Percentiles rank a stretch among this genome's conserved stretches.
Conservation (phyloP, 2,113 vertebrate species). For the Menura novaehollandiae region DNA sequence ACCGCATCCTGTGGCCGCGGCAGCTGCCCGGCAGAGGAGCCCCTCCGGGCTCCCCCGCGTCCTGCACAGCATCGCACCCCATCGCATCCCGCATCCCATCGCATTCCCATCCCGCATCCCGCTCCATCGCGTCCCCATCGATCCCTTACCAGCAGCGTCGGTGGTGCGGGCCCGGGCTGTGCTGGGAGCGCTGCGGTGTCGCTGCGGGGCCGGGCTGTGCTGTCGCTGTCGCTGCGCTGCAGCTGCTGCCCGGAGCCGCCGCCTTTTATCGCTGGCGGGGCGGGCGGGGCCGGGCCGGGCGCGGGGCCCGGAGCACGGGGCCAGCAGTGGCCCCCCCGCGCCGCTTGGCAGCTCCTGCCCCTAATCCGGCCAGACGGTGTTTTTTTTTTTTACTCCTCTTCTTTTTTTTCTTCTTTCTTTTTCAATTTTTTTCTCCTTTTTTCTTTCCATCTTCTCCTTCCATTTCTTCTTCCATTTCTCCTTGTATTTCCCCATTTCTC, state of each 20-base stretch:
- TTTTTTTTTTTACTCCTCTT: too few species aligned
- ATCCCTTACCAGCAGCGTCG: neutral
- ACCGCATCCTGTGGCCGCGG: fast-evolving
- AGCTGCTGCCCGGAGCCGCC: neutral
- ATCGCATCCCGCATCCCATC: neutral
- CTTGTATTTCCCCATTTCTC: neutral
- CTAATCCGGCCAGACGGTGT: neutral
- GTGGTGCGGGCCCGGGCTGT: neutral
- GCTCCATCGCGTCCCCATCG: neutral
- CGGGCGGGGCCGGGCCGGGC: neutral
- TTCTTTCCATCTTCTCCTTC: neutral
- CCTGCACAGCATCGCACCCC: fast-evolving
- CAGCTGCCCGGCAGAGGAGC: neutral
- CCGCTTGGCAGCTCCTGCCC: neutral
- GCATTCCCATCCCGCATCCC: neutral
- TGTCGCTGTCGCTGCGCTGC: neutral
- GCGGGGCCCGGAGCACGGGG: neutral
- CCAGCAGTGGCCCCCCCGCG: neutral
- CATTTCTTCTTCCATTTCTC: neutral
- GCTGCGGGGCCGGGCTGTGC: neutral
- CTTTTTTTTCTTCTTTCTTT: too few species aligned
- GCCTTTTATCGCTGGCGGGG: neutral
- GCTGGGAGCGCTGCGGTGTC: neutral
- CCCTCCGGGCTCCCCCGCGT: neutral
- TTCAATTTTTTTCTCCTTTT: neutral